Percentiles rank a stretch among this genome's conserved stretches.
These are phyloP conservation scores for Stichodactyla helianthus DNA, from an alignment of 64 coral and sea anemone genomes.

Conservation along the genomic window DNA sequence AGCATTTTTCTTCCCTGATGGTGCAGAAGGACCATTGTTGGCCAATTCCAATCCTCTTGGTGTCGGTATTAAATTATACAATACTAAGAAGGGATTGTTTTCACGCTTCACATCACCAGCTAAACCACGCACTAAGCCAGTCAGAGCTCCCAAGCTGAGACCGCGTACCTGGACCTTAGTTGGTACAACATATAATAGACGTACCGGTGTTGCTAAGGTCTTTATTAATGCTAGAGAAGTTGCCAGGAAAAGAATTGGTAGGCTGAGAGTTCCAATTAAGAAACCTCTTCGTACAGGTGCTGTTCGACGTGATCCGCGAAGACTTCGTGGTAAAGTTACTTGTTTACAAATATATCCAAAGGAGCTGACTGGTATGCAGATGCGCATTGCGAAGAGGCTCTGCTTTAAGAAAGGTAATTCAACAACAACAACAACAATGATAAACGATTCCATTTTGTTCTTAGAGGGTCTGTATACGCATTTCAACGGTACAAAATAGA, in stretches of 20 bases:
- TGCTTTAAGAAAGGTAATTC: constrained; percentile 53
- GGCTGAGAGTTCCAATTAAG: constrained; percentile 27
- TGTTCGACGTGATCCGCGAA: neutral
- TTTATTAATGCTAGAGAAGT: constrained; percentile 29
- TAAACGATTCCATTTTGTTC: neutral
- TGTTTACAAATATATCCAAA: constrained; percentile 47
- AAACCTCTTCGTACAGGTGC: constrained; percentile 9
- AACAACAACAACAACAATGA: neutral
- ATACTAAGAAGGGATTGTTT: constrained; percentile 20
- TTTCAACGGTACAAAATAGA: too few relatives aligned
- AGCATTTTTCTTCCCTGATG: constrained; percentile 26
- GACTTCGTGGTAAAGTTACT: constrained; percentile 30
- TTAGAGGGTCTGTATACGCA: too few relatives aligned
- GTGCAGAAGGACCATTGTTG: constrained; percentile 29
- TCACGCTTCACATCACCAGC: constrained; percentile 4
- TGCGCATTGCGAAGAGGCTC: constrained; percentile 8
- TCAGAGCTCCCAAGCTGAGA: neutral
- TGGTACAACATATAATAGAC: constrained; percentile 28
- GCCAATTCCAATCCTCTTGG: constrained; percentile 6
- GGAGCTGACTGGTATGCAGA: constrained; percentile 5
- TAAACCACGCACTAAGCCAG: constrained; percentile 20
- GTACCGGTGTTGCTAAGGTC: constrained; percentile 22
- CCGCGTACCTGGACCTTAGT: constrained; percentile 38
- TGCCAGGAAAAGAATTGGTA: constrained; percentile 17
- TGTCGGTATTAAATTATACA: constrained; percentile 14